A percentile compares a stretch with the other conserved stretches of the same genome.
phyloP scores from a whole-genome alignment of 2,797 vertebrate genomes.

The Acipenser transmontanus region DNA sequence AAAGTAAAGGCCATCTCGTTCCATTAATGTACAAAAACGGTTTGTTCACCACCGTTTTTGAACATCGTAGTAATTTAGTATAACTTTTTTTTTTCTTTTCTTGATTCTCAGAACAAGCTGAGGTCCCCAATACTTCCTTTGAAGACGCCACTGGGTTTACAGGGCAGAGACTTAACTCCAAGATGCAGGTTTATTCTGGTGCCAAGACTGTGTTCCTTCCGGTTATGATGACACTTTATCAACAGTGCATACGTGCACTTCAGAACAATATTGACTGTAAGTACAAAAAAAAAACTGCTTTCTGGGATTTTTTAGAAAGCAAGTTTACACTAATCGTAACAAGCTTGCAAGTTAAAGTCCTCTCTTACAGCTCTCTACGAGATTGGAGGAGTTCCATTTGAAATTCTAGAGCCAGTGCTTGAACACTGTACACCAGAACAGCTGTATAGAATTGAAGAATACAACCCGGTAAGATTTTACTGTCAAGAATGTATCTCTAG shows the following conservation, averaged over 20 bases:
- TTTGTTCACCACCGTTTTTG: too few relatives aligned
- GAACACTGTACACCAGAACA: constrained; percentile 78
- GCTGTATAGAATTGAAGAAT: constrained; percentile 76
- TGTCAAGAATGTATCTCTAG: background rate
- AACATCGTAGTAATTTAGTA: background rate
- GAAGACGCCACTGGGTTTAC: constrained; percentile 58
- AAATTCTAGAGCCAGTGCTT: constrained; percentile 82
- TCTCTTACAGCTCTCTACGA: constrained; percentile 71
- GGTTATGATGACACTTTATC: constrained; percentile 75
- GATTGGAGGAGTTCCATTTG: constrained; percentile 80
- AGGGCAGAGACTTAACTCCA: constrained; percentile 71
- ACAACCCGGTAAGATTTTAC: constrained; percentile 69
- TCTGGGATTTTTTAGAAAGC: background rate
- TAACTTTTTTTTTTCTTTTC: background rate
- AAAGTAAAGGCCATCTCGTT: too few relatives aligned
- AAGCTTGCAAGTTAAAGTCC: constrained; percentile 19
- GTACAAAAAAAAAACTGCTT: constrained; percentile 29
- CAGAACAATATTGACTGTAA: constrained; percentile 85
- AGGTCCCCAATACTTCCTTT: constrained; percentile 28
- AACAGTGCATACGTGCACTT: constrained; percentile 78
- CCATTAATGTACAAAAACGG: too few relatives aligned
- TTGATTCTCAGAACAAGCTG: constrained; percentile 33
- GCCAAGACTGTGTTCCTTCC: constrained; percentile 67
- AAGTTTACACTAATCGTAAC: background rate
- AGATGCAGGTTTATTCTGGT: constrained; percentile 87